Percentiles rank a stretch among this genome's conserved stretches.
These are phyloP conservation scores for Bradypodion pumilum DNA, from an alignment of 2,797 vertebrate species.

Conservation along the genomic window DNA sequence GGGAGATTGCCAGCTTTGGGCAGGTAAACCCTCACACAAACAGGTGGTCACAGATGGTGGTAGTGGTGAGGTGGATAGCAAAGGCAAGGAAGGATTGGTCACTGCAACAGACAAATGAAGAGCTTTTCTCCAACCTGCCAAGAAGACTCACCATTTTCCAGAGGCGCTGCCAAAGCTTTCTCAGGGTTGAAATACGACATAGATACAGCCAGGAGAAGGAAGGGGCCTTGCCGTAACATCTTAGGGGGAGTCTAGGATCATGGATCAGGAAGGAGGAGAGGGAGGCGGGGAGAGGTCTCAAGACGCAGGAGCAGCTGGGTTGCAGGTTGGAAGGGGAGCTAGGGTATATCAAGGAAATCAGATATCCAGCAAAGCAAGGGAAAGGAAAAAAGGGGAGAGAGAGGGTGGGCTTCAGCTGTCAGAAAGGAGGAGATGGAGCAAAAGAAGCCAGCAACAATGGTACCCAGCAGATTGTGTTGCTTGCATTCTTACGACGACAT, in stretches of 20 bases:
- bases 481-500: constrained; percentile 10
- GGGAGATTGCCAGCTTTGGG: constrained; percentile 20
- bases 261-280: constrained; percentile 26
- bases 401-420: constrained; percentile 10
- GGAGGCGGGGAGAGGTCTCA: constrained; percentile 4
- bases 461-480: background rate
- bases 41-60: constrained; percentile 58
- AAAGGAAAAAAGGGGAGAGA: background rate
- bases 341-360: background rate
- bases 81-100: constrained; percentile 15
- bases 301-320: background rate
- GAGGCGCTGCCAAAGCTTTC: constrained; percentile 86
- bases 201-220: constrained; percentile 74
- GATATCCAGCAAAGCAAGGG: constrained; percentile 5
- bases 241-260: constrained; percentile 46
- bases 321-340: too few species aligned
- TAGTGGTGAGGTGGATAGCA: constrained; percentile 36
- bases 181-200: constrained; percentile 88
- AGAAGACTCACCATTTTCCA: constrained; percentile 62
- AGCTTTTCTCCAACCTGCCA: constrained; percentile 42
- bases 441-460: constrained; percentile 21
- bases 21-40: constrained; percentile 41
- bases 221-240: constrained; percentile 60
- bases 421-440: constrained; percentile 6
- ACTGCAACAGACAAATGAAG: constrained; percentile 13